Base-by-base conservation (phyloP, 2,888 invertebrate species). In the Alitta virens region DNA sequence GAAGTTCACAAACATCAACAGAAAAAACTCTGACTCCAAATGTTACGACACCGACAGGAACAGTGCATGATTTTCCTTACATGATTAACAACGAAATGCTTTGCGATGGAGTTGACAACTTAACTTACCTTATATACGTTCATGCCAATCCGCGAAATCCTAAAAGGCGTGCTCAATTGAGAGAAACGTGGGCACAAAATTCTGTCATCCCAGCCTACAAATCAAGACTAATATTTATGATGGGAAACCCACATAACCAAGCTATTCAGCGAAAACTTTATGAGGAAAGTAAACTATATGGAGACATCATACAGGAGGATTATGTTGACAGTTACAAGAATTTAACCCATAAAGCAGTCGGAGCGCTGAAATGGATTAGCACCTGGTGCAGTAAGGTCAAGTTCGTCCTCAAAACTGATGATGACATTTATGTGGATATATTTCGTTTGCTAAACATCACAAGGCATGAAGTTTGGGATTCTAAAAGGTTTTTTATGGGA, bases 261-360 rank as follows among this genome's bases (percentile, higher is more conserved):
- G 23, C 9, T 1, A 64, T 71, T 0, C 74, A 75, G 71, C 63
- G 67, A 1, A 56, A 67, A 18, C 66, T 77, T 1, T 56, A 70
- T 43, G 64, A 74, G 60, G 80, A 79, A 66, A 68, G 67, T 33
- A 63, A 67, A 21, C 63, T 64, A 9, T 76, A 75, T 64, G 71
- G 73, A 1, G 80, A 79, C 63, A 72, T 79, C 26, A 71, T 80
- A 3, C 46, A 46, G n/a, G 46, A 46, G 46, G 46, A 46, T 46
- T 46, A 46, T 21, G 7, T 46, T n/a, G 46, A 83, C 70, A 73
- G 75, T 1, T 82, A 82, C 63, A 70, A 78, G 25, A 83, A 83
- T 71, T 72, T 83, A 33, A 82, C 82, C 1, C 79, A 80, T 69
- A 83, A 83, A 70, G 81, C 80, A 50, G 73, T 83, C 21, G 77